These are phyloP conservation scores for Echinometra lucunter DNA, from an alignment of 53 echinoderm and acorn worm genomes.

Conservation along the genomic window DNA sequence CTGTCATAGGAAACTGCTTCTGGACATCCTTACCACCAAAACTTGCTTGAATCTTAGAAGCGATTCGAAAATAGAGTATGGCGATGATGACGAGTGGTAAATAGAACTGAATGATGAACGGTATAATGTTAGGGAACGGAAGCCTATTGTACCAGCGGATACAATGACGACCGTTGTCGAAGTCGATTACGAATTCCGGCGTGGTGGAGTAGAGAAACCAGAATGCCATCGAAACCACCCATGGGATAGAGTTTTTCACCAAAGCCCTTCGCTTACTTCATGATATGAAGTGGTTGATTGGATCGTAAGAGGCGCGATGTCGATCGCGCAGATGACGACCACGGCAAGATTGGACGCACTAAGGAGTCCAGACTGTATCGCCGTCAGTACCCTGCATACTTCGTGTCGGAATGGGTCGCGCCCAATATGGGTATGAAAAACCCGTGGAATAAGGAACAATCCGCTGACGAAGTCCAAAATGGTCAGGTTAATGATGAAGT, in stretches of 20 bases:
- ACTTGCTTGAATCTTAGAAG: not conserved
- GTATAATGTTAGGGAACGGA: not conserved
- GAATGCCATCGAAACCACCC: not conserved
- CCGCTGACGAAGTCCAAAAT: slow-evolving; percentile 31
- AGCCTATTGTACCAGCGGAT: not conserved
- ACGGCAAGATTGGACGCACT: slow-evolving; percentile 32
- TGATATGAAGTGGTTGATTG: slow-evolving; percentile 58
- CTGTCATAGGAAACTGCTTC: not conserved
- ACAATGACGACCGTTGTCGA: slow-evolving; percentile 59
- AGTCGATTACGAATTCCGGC: slow-evolving; percentile 43
- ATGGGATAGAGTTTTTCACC: not conserved
- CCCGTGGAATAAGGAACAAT: not conserved
- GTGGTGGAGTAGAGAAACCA: slow-evolving; percentile 39
- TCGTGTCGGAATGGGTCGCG: slow-evolving; percentile 9
- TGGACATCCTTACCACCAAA: slow-evolving; percentile 9
- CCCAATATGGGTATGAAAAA: slow-evolving; percentile 44
- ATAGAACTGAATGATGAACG: not conserved
- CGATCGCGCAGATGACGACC: slow-evolving; percentile 63
- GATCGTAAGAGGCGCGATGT: slow-evolving; percentile 55
- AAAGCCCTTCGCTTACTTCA: slow-evolving; percentile 46
- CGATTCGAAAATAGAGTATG: slow-evolving; percentile 52
- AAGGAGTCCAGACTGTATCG: not conserved
- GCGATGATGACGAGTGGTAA: slow-evolving; percentile 22
- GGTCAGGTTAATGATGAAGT: too few relatives aligned
- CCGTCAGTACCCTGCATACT: not conserved